phyloP scores from a whole-genome alignment of 2,113 vertebrate genomes.

The Rafetus swinhoei region DNA sequence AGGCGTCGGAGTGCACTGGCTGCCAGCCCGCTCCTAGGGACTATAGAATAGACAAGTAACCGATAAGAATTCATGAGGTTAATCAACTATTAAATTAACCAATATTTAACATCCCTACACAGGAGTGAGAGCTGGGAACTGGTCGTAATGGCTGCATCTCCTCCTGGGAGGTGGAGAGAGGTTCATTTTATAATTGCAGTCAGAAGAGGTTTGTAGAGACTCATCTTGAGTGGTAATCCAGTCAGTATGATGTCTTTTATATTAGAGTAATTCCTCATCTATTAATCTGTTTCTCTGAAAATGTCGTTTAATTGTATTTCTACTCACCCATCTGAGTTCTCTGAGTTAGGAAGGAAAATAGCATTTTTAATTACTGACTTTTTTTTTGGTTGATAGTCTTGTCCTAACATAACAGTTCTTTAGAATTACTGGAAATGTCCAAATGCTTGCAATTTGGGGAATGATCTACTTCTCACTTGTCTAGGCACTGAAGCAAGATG shows the following conservation, averaged over 20 bases:
- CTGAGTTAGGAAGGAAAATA: neutral
- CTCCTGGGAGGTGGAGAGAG: neutral
- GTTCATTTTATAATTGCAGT: neutral
- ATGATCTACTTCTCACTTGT: neutral
- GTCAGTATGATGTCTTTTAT: neutral
- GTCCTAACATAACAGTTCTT: neutral
- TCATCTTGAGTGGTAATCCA: neutral
- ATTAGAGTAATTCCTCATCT: neutral
- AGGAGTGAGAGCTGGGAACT: neutral
- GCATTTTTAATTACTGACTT: neutral
- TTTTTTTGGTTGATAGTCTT: neutral
- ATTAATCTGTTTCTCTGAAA: neutral
- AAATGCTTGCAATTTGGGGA: neutral
- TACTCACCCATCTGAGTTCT: rapidly evolving
- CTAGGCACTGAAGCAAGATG: rapidly evolving
- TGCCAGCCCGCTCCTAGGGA: no score
- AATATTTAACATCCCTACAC: neutral
- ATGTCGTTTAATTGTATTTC: neutral
- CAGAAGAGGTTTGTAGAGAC: neutral
- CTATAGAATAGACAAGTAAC: no score
- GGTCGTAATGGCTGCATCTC: neutral
- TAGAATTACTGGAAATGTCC: neutral
- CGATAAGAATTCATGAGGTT: no score
- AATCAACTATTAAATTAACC: no score
- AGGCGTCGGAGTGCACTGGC: no score